A percentile compares a stretch with the other conserved stretches of the same genome.
These are phyloP conservation scores for Unio pictorum DNA, from an alignment of 2,888 invertebrate species.

Conservation along the genomic window DNA sequence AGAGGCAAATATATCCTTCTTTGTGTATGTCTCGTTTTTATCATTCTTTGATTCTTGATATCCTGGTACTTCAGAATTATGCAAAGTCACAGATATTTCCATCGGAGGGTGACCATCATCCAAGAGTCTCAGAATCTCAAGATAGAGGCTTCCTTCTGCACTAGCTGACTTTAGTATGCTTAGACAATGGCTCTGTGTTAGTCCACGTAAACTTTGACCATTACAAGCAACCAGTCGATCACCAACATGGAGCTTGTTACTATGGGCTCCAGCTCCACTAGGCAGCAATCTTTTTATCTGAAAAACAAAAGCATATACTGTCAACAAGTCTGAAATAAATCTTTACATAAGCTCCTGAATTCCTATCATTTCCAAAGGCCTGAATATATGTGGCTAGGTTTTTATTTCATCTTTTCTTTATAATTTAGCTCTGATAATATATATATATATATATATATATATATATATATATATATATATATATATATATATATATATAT, in stretches of 20 bases:
- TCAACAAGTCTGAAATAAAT: background rate
- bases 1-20: slow-evolving; percentile 27
- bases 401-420: too few species aligned
- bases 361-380: too few species aligned
- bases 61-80: slow-evolving; percentile 12
- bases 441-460: too few species aligned
- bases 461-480: too few species aligned
- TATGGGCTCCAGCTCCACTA: slow-evolving; percentile 75
- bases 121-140: slow-evolving; percentile 73
- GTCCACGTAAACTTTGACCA: slow-evolving; percentile 82
- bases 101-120: slow-evolving; percentile 38
- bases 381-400: too few species aligned
- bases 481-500: too few species aligned
- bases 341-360: too few species aligned
- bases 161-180: slow-evolving; percentile 88
- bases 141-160: slow-evolving; percentile 79
- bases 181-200: slow-evolving; percentile 90
- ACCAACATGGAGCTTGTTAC: slow-evolving; percentile 85
- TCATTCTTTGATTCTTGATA: background rate
- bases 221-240: slow-evolving; percentile 93
- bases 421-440: too few species aligned
- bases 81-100: slow-evolving; percentile 43
- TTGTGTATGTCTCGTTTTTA: background rate
- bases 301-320: slow-evolving; percentile 20
- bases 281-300: slow-evolving; percentile 63